Evolutionary conservation across 2,888 invertebrate genomes (phyloP).

Genomic region (Rhopalosiphum nymphaeae): DNA sequence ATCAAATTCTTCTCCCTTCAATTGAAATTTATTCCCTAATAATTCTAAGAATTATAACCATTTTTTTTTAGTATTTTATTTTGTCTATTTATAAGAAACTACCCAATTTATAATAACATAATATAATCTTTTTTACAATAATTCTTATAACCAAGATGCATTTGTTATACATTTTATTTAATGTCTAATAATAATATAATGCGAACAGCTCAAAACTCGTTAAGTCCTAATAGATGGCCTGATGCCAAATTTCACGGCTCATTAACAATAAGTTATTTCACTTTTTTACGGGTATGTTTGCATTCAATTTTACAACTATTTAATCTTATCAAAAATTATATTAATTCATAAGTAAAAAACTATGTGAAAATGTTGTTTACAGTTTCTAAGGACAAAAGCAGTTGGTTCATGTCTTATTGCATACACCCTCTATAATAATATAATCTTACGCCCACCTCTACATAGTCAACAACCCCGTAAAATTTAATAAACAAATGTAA

Average conservation of each 20-base stretch:
- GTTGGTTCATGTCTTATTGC: background rate
- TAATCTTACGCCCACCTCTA: background rate
- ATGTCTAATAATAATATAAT: conserved; percentile 59
- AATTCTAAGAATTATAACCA: background rate
- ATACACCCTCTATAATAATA: background rate
- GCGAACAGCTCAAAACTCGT: conserved; percentile 17
- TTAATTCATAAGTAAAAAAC: background rate
- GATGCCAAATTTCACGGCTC: conserved; percentile 58
- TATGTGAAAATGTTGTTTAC: conserved; percentile 4
- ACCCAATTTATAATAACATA: background rate
- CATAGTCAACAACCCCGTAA: background rate
- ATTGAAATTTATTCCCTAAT: background rate
- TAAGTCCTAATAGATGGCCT: conserved; percentile 32
- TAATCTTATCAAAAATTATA: conserved; percentile 34
- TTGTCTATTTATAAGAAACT: background rate
- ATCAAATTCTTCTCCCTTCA: background rate
- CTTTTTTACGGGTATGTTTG: conserved; percentile 16
- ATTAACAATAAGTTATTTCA: conserved; percentile 44
- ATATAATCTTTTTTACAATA: background rate
- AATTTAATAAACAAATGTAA: background rate
- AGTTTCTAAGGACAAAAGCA: background rate
- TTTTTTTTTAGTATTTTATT: background rate
- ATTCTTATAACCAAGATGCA: conserved; percentile 30
- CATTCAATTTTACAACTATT: background rate
- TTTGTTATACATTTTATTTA: conserved; percentile 47